Percentiles rank a stretch among this genome's conserved stretches.
These are phyloP conservation scores for Charina bottae DNA, from an alignment of 2,113 vertebrate genomes.

Conservation along the genomic window DNA sequence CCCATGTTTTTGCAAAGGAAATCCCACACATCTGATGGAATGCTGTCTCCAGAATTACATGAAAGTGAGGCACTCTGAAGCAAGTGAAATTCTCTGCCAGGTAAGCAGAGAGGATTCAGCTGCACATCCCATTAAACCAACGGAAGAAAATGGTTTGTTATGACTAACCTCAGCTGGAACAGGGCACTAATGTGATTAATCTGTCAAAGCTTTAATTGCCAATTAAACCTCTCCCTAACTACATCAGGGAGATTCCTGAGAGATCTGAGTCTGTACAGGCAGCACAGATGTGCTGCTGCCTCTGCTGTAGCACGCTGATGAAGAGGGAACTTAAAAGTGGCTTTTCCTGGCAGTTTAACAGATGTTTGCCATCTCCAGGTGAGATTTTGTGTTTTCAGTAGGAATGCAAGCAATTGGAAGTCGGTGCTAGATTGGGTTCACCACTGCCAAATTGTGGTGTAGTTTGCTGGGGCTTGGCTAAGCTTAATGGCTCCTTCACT, in stretches of 20 bases:
- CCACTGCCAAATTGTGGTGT: not conserved
- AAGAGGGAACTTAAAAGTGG: not conserved
- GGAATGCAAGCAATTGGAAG: not conserved
- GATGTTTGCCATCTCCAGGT: not conserved
- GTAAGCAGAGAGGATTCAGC: not conserved
- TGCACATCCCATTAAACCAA: not conserved
- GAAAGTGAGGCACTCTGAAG: not conserved
- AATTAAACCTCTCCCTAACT: not conserved
- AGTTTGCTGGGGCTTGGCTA: not conserved
- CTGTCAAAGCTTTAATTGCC: slow-evolving; percentile 3
- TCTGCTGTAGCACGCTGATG: not conserved
- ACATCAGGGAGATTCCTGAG: slow-evolving; percentile 11
- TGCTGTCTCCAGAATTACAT: not conserved
- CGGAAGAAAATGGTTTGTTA: not conserved
- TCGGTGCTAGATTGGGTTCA: not conserved
- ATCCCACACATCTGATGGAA: not conserved
- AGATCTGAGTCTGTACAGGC: not conserved
- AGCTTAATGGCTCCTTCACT: not conserved
- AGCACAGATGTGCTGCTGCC: not conserved
- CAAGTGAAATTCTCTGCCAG: not conserved
- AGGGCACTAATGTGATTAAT: slow-evolving; percentile 9
- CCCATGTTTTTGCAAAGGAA: not conserved
- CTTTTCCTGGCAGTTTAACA: not conserved
- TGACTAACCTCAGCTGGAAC: not conserved
- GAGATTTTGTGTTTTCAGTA: not conserved